Conservation (phyloP, 2,113 vertebrate genomes). For the Varanus komodoensis region DNA sequence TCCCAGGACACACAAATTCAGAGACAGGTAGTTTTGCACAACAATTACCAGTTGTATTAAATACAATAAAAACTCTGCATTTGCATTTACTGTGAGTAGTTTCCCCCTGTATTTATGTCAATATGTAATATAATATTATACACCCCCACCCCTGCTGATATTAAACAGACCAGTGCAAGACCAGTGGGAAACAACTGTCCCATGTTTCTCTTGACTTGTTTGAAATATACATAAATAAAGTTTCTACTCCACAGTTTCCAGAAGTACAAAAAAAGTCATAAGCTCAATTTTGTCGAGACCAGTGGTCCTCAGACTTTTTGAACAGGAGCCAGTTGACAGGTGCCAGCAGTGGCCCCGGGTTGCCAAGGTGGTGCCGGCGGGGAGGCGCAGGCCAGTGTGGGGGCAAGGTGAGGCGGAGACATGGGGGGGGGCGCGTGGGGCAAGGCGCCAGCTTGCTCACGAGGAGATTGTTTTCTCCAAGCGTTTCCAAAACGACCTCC, state of each 20-base stretch:
- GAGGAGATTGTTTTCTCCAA: too few species aligned
- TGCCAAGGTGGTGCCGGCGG: too few species aligned
- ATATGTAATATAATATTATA: too few species aligned
- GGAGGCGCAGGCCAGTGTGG: too few species aligned
- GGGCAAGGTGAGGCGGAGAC: too few species aligned
- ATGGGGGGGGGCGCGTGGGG: too few species aligned
- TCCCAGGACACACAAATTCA: neutral
- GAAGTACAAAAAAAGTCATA: neutral
- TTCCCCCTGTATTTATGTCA: neutral
- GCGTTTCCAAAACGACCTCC: too few species aligned
- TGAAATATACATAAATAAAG: neutral
- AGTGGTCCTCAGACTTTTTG: too few species aligned
- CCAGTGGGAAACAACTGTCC: neutral
- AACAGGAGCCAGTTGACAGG: too few species aligned
- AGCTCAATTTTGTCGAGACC: neutral
- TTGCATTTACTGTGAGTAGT: accelerated
- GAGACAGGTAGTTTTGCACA: neutral
- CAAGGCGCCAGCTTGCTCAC: too few species aligned
- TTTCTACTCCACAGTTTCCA: neutral
- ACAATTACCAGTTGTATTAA: neutral
- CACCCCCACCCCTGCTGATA: neutral
- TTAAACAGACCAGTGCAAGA: neutral
- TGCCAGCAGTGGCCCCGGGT: too few species aligned
- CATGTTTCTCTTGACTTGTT: neutral
- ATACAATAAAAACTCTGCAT: neutral